A percentile compares a stretch with the other conserved stretches of the same genome.
These are phyloP conservation scores for Sapayoa aenigma DNA, from an alignment of 2,113 vertebrate genomes.

Conservation along the genomic window DNA sequence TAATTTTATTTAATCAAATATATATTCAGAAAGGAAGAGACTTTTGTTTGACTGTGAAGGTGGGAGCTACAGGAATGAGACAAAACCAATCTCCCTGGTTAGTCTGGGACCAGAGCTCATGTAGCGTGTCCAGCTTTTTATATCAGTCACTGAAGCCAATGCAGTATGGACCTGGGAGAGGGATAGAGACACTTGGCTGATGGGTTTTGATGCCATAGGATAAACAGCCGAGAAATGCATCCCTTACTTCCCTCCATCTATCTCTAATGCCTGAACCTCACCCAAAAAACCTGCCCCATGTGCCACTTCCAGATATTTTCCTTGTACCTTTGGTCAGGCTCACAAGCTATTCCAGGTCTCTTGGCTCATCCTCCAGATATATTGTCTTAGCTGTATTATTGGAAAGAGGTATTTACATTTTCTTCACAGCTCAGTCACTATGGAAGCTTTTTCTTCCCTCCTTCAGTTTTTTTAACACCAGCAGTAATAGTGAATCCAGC, in stretches of 20 bases:
- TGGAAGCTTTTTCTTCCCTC: rapidly evolving
- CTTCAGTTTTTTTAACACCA: not conserved
- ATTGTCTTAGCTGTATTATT: not conserved
- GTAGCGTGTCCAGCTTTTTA: not conserved
- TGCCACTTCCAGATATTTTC: not conserved
- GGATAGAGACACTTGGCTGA: too few species aligned
- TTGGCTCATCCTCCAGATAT: not conserved
- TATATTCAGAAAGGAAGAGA: not conserved
- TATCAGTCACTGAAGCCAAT: not conserved
- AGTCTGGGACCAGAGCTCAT: not conserved
- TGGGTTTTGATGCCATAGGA: not conserved
- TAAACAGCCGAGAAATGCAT: not conserved
- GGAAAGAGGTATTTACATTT: not conserved
- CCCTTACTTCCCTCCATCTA: too few species aligned
- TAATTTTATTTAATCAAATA: not conserved
- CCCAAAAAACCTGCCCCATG: not conserved
- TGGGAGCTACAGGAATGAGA: not conserved
- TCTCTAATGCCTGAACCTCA: not conserved
- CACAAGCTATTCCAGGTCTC: not conserved
- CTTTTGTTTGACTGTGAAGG: not conserved
- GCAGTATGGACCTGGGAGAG: not conserved
- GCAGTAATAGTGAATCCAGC: not conserved
- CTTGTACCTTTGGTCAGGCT: rapidly evolving
- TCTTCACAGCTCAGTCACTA: not conserved
- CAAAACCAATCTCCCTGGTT: not conserved